Conservation (phyloP, 2,113 vertebrate genomes). For the Gambusia holbrooki region DNA sequence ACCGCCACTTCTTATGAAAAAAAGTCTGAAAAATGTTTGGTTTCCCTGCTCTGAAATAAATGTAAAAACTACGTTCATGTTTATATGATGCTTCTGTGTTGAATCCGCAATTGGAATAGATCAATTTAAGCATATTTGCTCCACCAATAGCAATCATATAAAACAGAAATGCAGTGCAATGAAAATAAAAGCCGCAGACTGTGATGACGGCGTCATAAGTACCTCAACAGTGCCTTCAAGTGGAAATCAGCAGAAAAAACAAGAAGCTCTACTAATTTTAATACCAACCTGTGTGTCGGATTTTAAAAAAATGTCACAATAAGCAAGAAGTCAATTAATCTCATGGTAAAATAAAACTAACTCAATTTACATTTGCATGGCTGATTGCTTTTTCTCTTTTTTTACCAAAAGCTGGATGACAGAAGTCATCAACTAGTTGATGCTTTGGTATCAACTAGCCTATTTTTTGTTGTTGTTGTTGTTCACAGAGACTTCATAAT, state of each 20-base stretch:
- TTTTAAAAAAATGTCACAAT: too few species aligned
- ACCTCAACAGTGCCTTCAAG: constrained; percentile 68
- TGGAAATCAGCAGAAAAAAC: constrained; percentile 42
- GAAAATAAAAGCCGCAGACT: too few species aligned
- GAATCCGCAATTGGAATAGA: not conserved
- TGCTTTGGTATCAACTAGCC: too few species aligned
- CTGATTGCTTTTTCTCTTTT: too few species aligned
- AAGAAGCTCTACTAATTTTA: not conserved
- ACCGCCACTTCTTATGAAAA: not conserved
- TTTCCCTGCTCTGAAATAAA: not conserved
- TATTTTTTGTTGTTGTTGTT: too few species aligned
- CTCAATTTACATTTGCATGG: too few species aligned
- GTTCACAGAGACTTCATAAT: too few species aligned
- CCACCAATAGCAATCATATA: not conserved
- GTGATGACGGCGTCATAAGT: constrained; percentile 9
- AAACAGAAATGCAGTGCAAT: not conserved
- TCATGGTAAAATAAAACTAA: too few species aligned
- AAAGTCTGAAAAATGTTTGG: not conserved
- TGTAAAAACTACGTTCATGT: not conserved
- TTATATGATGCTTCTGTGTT: not conserved
- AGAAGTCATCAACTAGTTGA: too few species aligned
- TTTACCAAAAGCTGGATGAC: too few species aligned
- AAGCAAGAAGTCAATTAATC: too few species aligned
- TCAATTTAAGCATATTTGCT: not conserved
- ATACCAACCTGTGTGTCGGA: not conserved